Evolutionary conservation across 1,140 invertebrate species (phyloP).

Genomic region (Whitmania pigra): DNA sequence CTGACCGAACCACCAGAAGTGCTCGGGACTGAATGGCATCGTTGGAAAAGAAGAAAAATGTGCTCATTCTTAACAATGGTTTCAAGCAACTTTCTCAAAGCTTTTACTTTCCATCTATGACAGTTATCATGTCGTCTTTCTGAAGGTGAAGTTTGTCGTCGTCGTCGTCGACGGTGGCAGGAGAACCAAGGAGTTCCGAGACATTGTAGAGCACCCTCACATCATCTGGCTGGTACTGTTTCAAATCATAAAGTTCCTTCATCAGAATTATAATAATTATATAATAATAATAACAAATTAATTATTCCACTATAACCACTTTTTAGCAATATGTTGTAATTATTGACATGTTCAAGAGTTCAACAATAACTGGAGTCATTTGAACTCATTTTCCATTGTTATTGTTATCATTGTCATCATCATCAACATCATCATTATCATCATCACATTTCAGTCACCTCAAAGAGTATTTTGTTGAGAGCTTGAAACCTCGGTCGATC

Average conservation of each 20-base stretch:
- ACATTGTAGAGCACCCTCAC: no score
- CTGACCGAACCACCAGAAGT: slow-evolving; percentile 89
- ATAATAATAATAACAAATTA: no score
- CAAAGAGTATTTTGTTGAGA: slow-evolving; percentile 59
- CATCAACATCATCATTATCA: background rate
- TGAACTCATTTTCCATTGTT: no score
- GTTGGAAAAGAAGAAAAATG: background rate
- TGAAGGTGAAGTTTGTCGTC: background rate
- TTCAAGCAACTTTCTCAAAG: background rate
- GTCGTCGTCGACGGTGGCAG: background rate
- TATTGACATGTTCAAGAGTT: no score
- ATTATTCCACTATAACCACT: no score
- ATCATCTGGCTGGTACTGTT: no score
- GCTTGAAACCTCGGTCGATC: slow-evolving; percentile 67
- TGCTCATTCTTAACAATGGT: background rate
- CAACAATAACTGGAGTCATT: no score
- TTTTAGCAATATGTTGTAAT: no score
- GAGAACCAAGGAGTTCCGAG: background rate
- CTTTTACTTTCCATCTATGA: background rate
- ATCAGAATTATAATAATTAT: no score
- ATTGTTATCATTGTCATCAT: background rate
- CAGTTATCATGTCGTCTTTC: background rate
- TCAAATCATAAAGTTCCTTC: no score
- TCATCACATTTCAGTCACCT: slow-evolving; percentile 40
- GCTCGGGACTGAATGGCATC: slow-evolving; percentile 51